Base-by-base conservation (phyloP, 2,888 invertebrate species). In the Pyrocoelia pectoralis region DNA sequence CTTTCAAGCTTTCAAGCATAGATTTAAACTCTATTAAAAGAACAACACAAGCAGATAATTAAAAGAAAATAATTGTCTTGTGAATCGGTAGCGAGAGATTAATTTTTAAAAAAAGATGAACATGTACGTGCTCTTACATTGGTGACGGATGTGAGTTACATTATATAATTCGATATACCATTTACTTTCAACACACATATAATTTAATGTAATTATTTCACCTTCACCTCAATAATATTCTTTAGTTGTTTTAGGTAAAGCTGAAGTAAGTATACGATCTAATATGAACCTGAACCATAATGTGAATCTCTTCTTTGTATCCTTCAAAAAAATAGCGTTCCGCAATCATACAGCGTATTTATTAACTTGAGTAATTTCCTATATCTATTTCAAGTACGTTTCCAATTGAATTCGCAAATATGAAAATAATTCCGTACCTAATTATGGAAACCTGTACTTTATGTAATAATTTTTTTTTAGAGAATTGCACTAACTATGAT, bases 171-270 rank as follows among this genome's bases (percentile, higher is more conserved):
- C 71, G 73, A 74, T 76, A 72, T 71, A 73, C 68, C 73, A 73
- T 69, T 74, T 73, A 74, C 74, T 74, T 72, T 74, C 74, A 74
- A 74, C 74, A 71, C 72, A 73, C 55, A 51, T 73, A 74, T 72
- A 74, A 75, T 75, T 74, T 74, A 72, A 72, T 68, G 72, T 74
- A 74, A 75, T 76, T 74, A 73, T 72, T 68, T 76, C 70, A 73
- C 74, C 75, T 76, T 76, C 74, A 74, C 75, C 75, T 74, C 75
- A 74, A 76, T n/a, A n/a, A n/a, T 76, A 74, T 56, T 56, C 38
- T 65, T 65, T 60, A 60, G 52, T 65, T 65, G 49, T 60, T 65
- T 60, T 60, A 56, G 56, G 33, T 10, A 49, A 48, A 49, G 52
- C 60, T 55, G 58, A 58, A 53, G 33, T 24, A 43, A 12, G 18